Conservation (phyloP, 2,797 vertebrate species). For the Denticeps clupeoides region DNA sequence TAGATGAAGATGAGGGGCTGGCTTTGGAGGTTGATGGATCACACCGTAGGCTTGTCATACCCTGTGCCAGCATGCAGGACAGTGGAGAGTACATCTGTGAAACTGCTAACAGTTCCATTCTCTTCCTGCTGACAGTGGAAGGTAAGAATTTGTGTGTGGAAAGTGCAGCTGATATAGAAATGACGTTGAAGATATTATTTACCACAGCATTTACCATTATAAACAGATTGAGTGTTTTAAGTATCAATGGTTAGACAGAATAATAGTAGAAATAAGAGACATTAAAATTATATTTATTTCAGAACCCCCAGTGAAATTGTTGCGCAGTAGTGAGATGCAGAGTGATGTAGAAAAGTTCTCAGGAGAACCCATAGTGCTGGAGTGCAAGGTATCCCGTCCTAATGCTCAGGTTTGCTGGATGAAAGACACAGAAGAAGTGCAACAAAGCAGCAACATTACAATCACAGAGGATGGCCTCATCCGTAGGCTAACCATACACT, state of each 20-base stretch:
- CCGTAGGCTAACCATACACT: constrained; percentile 60
- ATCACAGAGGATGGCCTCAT: constrained; percentile 60
- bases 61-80: constrained; percentile 56
- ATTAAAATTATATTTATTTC: constrained; percentile 8
- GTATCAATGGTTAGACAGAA: no score
- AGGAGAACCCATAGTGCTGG: constrained; percentile 62
- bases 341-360: constrained; percentile 43
- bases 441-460: constrained; percentile 55
- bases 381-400: constrained; percentile 63
- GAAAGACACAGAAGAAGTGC: constrained; percentile 60
- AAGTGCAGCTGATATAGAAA: no score
- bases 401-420: constrained; percentile 64
- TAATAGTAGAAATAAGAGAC: no score
- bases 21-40: constrained; percentile 62
- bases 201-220: no score
- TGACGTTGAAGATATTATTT: no score
- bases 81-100: constrained; percentile 84
- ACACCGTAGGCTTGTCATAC: constrained; percentile 61
- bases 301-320: constrained; percentile 73
- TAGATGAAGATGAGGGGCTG: constrained; percentile 61
- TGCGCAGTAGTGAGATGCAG: constrained; percentile 41
- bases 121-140: constrained; percentile 73
- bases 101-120: constrained; percentile 71
- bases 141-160: constrained; percentile 47
- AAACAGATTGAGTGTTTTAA: no score